Evolutionary conservation across 2,797 vertebrate genomes (phyloP).

Genomic region (Squalus acanthias): DNA sequence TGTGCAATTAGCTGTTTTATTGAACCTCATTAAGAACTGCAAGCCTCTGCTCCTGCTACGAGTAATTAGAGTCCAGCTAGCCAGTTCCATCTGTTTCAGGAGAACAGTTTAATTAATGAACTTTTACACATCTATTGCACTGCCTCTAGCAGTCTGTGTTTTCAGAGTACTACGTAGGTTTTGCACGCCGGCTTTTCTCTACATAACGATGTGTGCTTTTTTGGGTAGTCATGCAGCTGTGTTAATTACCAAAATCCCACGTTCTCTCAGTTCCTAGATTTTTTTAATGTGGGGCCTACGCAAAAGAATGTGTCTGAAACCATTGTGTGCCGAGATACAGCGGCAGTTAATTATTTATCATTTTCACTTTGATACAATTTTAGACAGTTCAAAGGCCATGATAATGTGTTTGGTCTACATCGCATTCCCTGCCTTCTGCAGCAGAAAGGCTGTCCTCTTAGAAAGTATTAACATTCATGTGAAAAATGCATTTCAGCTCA

Average conservation of each 20-base stretch:
- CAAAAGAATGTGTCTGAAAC: constrained; percentile 44
- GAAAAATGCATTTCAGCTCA: constrained; percentile 75
- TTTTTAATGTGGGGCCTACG: constrained; percentile 43
- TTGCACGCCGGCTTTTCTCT: constrained; percentile 55
- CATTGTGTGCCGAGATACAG: constrained; percentile 40
- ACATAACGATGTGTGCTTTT: constrained; percentile 41
- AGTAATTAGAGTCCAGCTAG: constrained; percentile 88
- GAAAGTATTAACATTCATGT: constrained; percentile 78
- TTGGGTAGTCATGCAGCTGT: constrained; percentile 49
- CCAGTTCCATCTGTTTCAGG: constrained; percentile 88
- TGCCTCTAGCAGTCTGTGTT: constrained; percentile 71
- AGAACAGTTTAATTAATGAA: constrained; percentile 96
- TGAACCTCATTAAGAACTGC: constrained; percentile 67
- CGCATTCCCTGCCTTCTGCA: constrained; percentile 67
- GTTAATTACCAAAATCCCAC: constrained; percentile 49
- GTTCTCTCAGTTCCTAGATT: constrained; percentile 5
- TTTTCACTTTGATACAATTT: constrained; percentile 68
- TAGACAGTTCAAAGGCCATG: constrained; percentile 77
- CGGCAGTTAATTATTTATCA: constrained; percentile 77
- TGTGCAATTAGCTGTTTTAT: constrained; percentile 69
- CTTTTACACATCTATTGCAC: constrained; percentile 71
- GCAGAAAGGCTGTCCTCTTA: constrained; percentile 71
- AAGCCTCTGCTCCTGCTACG: constrained; percentile 77
- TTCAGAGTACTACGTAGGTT: constrained; percentile 78
- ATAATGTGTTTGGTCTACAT: constrained; percentile 54